Percentiles rank a stretch among this genome's conserved stretches.
These are phyloP conservation scores for Ophonus ardosiacus DNA, from an alignment of 2,888 invertebrate genomes.

Conservation along the genomic window DNA sequence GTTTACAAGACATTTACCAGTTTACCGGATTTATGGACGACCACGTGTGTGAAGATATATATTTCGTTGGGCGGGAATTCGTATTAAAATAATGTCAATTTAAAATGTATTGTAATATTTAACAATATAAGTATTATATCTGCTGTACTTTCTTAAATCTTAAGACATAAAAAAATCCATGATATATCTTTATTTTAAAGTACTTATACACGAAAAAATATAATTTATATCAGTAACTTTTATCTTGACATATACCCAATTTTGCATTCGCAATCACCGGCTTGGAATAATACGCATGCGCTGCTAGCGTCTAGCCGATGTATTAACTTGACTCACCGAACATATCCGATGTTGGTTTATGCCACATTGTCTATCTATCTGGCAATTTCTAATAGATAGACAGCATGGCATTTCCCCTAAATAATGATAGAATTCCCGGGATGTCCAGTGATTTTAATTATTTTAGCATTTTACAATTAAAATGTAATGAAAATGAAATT, in stretches of 20 bases:
- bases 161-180: not conserved
- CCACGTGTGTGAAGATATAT: not conserved
- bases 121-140: no score
- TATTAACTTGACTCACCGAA: no score
- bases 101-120: not conserved
- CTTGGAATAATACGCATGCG: conserved; percentile 51
- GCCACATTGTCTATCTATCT: no score
- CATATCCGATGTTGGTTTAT: no score
- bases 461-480: no score
- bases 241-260: conserved; percentile 51
- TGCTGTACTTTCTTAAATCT: not conserved
- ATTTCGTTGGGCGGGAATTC: not conserved
- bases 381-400: no score
- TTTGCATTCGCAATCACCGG: conserved; percentile 25
- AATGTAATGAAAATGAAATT: no score
- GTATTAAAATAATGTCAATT: not conserved
- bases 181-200: not conserved
- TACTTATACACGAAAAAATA: not conserved
- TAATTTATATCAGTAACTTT: conserved; percentile 30
- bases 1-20: conserved; percentile 13
- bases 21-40: not conserved
- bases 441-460: no score
- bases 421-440: no score
- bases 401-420: no score
- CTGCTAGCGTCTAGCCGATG: no score